Percentiles rank a stretch among this genome's conserved stretches.
Conservation (phyloP, 2,113 vertebrate species). For the Erpornis zantholeuca region DNA sequence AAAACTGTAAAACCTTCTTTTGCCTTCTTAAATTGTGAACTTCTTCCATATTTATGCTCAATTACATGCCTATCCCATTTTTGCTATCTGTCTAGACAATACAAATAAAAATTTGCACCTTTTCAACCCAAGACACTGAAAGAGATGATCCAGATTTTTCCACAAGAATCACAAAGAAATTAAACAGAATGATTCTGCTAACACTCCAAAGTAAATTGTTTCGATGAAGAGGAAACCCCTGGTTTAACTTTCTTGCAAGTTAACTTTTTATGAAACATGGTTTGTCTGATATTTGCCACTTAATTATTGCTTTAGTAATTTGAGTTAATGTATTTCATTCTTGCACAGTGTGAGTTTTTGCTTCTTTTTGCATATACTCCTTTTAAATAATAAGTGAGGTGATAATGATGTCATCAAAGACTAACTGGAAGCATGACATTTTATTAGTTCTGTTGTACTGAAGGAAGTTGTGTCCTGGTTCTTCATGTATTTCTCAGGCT, state of each 20-base stretch:
- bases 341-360: background rate
- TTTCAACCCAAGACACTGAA: background rate
- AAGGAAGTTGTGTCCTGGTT: conserved; percentile 6
- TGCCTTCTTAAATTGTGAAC: background rate
- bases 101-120: background rate
- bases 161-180: background rate
- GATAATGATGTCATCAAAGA: background rate
- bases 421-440: background rate
- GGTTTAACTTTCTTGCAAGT: background rate
- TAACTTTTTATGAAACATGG: background rate
- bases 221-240: background rate
- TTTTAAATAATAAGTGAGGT: background rate
- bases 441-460: conserved; percentile 3
- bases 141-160: background rate
- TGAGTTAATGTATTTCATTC: background rate
- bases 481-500: background rate
- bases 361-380: background rate
- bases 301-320: background rate
- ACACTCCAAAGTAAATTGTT: background rate
- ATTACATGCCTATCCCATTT: background rate
- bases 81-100: background rate
- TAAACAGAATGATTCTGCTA: background rate
- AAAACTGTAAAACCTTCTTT: background rate
- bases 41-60: background rate
- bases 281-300: background rate